Evolutionary conservation across 2,113 vertebrate genomes (phyloP), one percentile per base, ranked within the genome.

Genomic region (Aramus guarauna): DNA sequence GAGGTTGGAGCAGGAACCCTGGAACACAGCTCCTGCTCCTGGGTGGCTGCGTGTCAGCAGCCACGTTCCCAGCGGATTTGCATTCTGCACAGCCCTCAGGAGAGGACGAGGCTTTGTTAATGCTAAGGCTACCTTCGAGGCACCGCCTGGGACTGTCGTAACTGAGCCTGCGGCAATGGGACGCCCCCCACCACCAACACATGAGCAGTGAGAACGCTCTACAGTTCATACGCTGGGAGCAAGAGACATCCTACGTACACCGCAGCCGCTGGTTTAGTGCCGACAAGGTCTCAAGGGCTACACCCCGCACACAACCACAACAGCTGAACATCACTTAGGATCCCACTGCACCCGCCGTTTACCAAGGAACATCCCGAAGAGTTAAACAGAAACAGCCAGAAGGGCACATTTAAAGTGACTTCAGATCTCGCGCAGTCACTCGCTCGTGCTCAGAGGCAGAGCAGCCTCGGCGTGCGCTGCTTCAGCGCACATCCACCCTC

Each of bases 391-490:
- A 78, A 59, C 14, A 27, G 32, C 47, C 11, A 21, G 11, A 14
- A 30, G 39, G 56, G 37, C 4, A 15, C 60, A 7, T 48, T 14
- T 48, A 34, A 83, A 74, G 39, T 1, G 7, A 43, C 47, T 23
- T 43, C 22, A 45, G 55, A 41, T 5, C 68, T 3, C 3, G 47
- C 7, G 23, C 66, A 9, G 43, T 2, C 20, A 7, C 47, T 55
- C 3, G 1, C 29, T 52, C 1, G 3, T 4, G 17, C 19, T 30
- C 32, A 9, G 92, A 45, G 59, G 48, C 0, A 34, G 26, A 39
- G 48, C 60, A 41, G 55, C 43, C 30, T 12, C 60, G 6, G 29
- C 7, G 1, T 5, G 12, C 56, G 48, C 26, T 3, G 16, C 74
- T 20, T 11, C 59, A 30, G 37, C 3, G 0, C 2, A 53, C 53